Percentiles rank a stretch among this genome's conserved stretches.
phyloP scores from a whole-genome alignment of 2,797 vertebrate species.

The Gadopsis marmoratus region DNA sequence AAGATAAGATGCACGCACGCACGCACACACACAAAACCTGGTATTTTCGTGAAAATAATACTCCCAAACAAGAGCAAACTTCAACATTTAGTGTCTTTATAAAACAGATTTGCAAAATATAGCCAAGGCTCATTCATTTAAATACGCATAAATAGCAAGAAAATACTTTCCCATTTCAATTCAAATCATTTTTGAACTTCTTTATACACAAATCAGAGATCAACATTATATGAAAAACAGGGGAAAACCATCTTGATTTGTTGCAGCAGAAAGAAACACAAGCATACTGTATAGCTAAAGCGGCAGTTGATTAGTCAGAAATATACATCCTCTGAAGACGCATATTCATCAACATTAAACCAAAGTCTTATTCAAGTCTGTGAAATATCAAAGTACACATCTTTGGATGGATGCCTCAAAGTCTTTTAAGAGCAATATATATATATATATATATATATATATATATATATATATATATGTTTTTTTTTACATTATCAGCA shows the following conservation, averaged over 20 bases:
- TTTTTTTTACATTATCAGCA: conserved; percentile 68
- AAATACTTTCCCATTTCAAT: conserved; percentile 87
- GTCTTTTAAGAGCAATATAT: conserved; percentile 73
- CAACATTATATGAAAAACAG: conserved; percentile 73
- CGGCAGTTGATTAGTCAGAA: conserved; percentile 74
- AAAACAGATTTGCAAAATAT: conserved; percentile 91
- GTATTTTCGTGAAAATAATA: conserved; percentile 43
- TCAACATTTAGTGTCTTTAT: conserved; percentile 88
- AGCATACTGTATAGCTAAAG: conserved; percentile 77
- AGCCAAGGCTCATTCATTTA: conserved; percentile 89
- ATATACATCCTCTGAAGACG: conserved; percentile 76
- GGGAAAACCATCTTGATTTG: conserved; percentile 70
- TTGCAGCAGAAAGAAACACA: conserved; percentile 79
- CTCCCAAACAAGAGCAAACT: conserved; percentile 69
- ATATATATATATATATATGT: conserved; percentile 40
- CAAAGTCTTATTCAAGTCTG: conserved; percentile 83
- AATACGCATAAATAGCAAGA: conserved; percentile 91
- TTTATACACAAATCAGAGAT: conserved; percentile 80
- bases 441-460: background rate
- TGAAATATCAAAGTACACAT: conserved; percentile 83
- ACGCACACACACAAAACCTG: background rate
- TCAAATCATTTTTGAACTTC: conserved; percentile 75
- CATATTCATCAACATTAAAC: conserved; percentile 75
- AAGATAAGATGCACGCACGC: background rate
- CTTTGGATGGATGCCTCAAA: conserved; percentile 85